Conservation (phyloP, 2,888 invertebrate species). For the Brachypalpus laphriformis region DNA sequence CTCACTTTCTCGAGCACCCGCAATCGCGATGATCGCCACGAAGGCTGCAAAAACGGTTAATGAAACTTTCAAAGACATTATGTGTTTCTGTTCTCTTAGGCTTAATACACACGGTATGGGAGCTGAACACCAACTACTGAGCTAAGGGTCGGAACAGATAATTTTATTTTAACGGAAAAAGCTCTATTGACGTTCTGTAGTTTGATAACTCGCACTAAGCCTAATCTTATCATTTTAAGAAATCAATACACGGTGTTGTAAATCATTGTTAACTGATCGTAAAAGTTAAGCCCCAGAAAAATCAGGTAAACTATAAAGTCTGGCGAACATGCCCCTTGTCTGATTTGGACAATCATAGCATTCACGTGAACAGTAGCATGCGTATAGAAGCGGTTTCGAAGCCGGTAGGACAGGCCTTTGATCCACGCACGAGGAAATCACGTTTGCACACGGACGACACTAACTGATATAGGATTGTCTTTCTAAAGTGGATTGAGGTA, state of each 20-base stretch:
- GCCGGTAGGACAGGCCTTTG: background rate
- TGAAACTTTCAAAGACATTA: constrained; percentile 40
- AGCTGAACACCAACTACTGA: constrained; percentile 37
- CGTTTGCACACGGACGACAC: constrained; percentile 16
- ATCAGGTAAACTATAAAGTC: too few relatives aligned
- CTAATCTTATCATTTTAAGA: constrained; percentile 33
- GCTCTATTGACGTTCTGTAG: background rate
- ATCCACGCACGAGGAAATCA: constrained; percentile 26
- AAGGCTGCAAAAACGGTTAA: constrained; percentile 14
- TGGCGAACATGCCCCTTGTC: background rate
- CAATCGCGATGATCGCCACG: constrained; percentile 21
- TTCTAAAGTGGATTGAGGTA: background rate
- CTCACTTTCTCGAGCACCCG: constrained; percentile 52
- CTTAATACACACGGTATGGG: background rate
- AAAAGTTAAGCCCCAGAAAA: background rate
- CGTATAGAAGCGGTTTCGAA: background rate
- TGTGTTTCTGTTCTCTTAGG: background rate
- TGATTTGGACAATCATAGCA: background rate
- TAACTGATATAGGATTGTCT: background rate
- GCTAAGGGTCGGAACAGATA: background rate
- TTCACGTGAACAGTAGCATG: constrained; percentile 33
- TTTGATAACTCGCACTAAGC: background rate
- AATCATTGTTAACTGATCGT: constrained; percentile 29
- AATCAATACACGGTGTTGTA: background rate
- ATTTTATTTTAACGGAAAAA: constrained; percentile 31